Conservation (phyloP, 2,113 vertebrate species). For the Neogobius melanostomus region DNA sequence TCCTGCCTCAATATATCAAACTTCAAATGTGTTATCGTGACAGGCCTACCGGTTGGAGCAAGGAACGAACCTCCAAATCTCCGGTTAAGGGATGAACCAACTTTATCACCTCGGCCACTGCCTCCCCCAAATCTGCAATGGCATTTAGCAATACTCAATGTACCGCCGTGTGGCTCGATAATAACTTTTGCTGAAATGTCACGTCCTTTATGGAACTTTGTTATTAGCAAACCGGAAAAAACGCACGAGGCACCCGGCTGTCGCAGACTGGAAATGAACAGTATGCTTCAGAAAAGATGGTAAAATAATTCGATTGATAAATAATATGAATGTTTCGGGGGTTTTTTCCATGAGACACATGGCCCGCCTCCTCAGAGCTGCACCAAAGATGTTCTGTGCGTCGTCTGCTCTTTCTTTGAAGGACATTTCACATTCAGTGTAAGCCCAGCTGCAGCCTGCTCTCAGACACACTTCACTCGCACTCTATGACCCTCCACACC, state of each 20-base stretch:
- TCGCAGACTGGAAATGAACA: background rate
- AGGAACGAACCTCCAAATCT: too few species aligned
- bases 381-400: background rate
- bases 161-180: too few species aligned
- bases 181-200: background rate
- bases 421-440: background rate
- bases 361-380: background rate
- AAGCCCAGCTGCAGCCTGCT: background rate
- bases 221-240: background rate
- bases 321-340: background rate
- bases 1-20: too few species aligned
- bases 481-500: background rate
- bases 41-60: too few species aligned
- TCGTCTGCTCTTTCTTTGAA: background rate
- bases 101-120: too few species aligned
- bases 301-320: background rate
- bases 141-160: background rate
- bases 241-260: background rate
- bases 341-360: background rate
- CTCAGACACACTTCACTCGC: background rate
- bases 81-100: too few species aligned
- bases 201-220: background rate
- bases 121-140: background rate
- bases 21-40: too few species aligned
- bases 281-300: background rate